These are phyloP conservation scores for Papilio xuthus DNA, from an alignment of 1,140 invertebrate genomes.

Conservation along the genomic window DNA sequence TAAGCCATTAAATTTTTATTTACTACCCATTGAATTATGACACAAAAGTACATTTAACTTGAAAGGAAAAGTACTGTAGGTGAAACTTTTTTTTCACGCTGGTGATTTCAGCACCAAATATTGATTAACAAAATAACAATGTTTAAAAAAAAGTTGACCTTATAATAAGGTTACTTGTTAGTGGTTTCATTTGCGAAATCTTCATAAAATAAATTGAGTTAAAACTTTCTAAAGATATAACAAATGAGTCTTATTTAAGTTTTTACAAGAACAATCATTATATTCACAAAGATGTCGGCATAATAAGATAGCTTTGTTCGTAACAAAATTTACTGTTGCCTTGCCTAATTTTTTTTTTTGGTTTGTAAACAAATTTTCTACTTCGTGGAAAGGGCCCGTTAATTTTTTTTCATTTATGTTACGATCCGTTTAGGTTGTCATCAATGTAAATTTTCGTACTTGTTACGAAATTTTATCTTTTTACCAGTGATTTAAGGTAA, in stretches of 20 bases:
- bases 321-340: conserved; percentile 16
- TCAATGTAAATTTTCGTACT: not conserved
- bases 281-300: conserved; percentile 4
- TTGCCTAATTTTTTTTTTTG: conserved; percentile 12
- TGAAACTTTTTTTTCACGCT: too few species aligned
- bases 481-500: not conserved
- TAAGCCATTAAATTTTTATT: too few species aligned
- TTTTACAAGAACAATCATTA: conserved; percentile 3
- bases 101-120: too few species aligned
- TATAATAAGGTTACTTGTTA: not conserved
- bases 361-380: conserved; percentile 11
- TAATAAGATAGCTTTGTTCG: conserved; percentile 14
- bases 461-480: not conserved
- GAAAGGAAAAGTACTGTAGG: too few species aligned
- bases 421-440: not conserved
- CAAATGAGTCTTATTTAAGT: conserved; percentile 18
- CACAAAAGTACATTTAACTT: too few species aligned
- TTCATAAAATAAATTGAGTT: not conserved
- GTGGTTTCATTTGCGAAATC: not conserved
- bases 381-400: not conserved
- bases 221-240: not conserved
- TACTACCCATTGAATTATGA: too few species aligned
- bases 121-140: not conserved
- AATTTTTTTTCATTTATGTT: not conserved
- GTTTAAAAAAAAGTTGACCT: not conserved